phyloP scores from a whole-genome alignment of 2,888 invertebrate genomes.

The Hirtodrosophila histrioides region DNA sequence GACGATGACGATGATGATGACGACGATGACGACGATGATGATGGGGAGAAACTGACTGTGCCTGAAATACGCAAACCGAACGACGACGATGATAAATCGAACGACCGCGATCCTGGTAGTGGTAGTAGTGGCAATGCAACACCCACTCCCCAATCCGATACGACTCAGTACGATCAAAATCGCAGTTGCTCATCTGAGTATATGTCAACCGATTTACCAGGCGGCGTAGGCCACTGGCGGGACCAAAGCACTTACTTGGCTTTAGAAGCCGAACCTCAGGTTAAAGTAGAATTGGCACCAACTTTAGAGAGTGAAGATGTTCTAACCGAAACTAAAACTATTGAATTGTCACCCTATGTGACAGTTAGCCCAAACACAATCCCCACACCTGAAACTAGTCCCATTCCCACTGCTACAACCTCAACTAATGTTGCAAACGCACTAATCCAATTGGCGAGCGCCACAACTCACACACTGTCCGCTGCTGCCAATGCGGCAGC shows the following conservation, averaged over 20 bases:
- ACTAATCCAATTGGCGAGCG: slow-evolving; percentile 82
- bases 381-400: slow-evolving; percentile 51
- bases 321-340: slow-evolving; percentile 65
- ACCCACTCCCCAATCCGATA: slow-evolving; percentile 74
- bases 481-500: slow-evolving; percentile 73
- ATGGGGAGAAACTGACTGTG: slow-evolving; percentile 79
- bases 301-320: slow-evolving; percentile 41
- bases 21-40: slow-evolving; percentile 81
- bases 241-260: slow-evolving; percentile 92
- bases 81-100: slow-evolving; percentile 85
- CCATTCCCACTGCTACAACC: slow-evolving; percentile 47
- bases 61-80: slow-evolving; percentile 81
- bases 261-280: slow-evolving; percentile 85
- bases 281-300: slow-evolving; percentile 53
- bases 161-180: slow-evolving; percentile 55
- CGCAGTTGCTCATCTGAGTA: slow-evolving; percentile 86
- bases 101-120: slow-evolving; percentile 87
- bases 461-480: slow-evolving; percentile 77
- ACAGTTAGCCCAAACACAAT: slow-evolving; percentile 25
- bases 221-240: slow-evolving; percentile 92
- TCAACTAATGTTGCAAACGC: slow-evolving; percentile 76
- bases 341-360: slow-evolving; percentile 46
- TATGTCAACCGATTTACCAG: slow-evolving; percentile 90
- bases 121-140: slow-evolving; percentile 86
- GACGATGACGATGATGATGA: slow-evolving; percentile 83